These are phyloP conservation scores for Machimus rusticus DNA, from an alignment of 2,888 invertebrate species.

Conservation along the genomic window DNA sequence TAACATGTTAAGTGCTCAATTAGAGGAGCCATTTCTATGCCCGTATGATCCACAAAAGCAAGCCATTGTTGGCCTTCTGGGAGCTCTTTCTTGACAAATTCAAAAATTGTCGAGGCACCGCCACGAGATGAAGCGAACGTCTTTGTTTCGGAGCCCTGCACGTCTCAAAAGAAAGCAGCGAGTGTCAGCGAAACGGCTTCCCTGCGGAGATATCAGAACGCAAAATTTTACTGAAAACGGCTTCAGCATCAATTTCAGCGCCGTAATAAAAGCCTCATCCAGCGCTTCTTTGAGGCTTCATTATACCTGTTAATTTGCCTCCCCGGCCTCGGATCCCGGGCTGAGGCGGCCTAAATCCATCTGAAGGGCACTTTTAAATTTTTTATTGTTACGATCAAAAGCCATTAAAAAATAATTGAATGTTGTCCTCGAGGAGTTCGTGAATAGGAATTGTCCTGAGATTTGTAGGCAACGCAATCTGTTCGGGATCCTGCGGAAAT, in stretches of 20 bases:
- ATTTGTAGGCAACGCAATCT: background rate
- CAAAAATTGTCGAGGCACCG: background rate
- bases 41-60: background rate
- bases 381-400: constrained; percentile 29
- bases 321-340: background rate
- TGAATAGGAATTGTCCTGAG: background rate
- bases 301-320: constrained; percentile 18
- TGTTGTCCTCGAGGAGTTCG: constrained; percentile 2
- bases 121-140: background rate
- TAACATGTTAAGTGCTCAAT: background rate
- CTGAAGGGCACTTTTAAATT: constrained; percentile 16
- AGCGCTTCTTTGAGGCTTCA: constrained; percentile 11
- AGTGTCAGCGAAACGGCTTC: background rate
- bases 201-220: constrained; percentile 17
- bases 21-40: background rate
- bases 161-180: background rate
- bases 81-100: background rate
- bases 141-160: background rate
- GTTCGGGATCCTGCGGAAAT: background rate
- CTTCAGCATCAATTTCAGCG: background rate
- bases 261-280: constrained; percentile 16
- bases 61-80: background rate
- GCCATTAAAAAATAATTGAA: constrained; percentile 26
- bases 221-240: background rate
- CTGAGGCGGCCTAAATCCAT: background rate